Base-by-base conservation (phyloP, 1,140 invertebrate genomes). In the Sinonovacula constricta region DNA sequence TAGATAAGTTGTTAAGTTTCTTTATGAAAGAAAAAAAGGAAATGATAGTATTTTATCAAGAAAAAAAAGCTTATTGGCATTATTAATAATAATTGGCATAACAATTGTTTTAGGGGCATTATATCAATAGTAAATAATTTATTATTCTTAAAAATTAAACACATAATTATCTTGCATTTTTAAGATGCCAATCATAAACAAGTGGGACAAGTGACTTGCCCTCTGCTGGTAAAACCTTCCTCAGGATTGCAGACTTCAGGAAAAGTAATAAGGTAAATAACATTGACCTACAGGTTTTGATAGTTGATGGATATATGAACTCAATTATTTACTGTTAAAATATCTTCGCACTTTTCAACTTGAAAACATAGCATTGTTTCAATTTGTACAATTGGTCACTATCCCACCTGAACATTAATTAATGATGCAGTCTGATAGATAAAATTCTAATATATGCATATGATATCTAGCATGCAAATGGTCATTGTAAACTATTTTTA, bases 281-380 rank as follows among this genome's bases (percentile, higher is more conserved):
- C 59, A 62, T 62, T 62, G 59, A 62, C 59, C 59, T 62, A 33
- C 59, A 62, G 59, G 59, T 62, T 62, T 62, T 62, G 59, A 62
- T 62, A 62, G 59, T 62, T 62, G 59, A 62, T 62, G n/a, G n/a
- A n/a, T n/a, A n/a, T 62, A 62, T 62, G 59, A 62, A 62, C 59
- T 62, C 59, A 62, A 62, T 62, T 30, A 30, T 62, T 62, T 62
- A 62, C 59, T 62, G 59, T 62, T 62, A 12, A 62, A 62, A 62
- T 62, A 62, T 62, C 59, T 62, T 62, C 59, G 59, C 59, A 62
- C 59, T 12, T 62, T 62, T 62, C 59, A 62, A 62, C 59, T 62
- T 62, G 59, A 62, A 62, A 62, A 30, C 59, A 62, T 62, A 62
- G 59, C 59, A 62, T 62, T 62, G 59, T 62, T 62, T 62, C 59